Evolutionary conservation across 2,888 invertebrate species (phyloP).

Genomic region (Sarcophaga caerulescens): DNA sequence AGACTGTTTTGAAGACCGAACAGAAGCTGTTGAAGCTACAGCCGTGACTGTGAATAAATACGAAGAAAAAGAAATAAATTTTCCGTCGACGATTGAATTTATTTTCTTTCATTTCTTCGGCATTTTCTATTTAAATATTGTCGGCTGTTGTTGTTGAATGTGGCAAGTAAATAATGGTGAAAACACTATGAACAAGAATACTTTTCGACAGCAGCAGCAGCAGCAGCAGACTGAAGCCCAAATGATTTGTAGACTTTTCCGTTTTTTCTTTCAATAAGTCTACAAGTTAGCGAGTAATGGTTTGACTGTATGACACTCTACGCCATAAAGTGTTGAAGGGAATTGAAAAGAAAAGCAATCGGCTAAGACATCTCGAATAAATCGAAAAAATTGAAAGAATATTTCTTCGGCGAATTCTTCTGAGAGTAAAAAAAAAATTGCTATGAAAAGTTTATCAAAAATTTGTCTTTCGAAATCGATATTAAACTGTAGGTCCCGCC

Average conservation of each 20-base stretch:
- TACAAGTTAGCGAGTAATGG: too few relatives aligned
- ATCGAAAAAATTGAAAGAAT: too few relatives aligned
- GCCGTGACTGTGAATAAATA: conserved; percentile 27
- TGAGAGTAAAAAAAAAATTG: too few relatives aligned
- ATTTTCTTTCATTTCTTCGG: conserved; percentile 33
- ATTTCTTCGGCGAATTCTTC: too few relatives aligned
- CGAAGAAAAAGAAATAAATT: conserved; percentile 1
- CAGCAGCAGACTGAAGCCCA: not conserved
- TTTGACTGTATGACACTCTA: too few relatives aligned
- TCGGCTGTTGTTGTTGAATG: not conserved
- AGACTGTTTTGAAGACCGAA: conserved; percentile 30
- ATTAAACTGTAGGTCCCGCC: too few relatives aligned
- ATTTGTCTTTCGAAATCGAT: too few relatives aligned
- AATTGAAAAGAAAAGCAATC: too few relatives aligned
- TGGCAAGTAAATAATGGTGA: conserved; percentile 42
- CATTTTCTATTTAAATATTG: conserved; percentile 25
- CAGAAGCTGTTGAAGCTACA: conserved; percentile 16
- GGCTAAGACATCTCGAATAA: too few relatives aligned
- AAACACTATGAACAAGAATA: conserved; percentile 41
- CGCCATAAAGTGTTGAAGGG: too few relatives aligned
- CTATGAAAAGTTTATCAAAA: too few relatives aligned
- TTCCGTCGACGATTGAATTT: not conserved
- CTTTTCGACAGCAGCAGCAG: not conserved
- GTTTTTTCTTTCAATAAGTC: too few relatives aligned
- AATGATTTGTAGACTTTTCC: conserved; percentile 38